Evolutionary conservation across 2,113 vertebrate species (phyloP), one percentile per base, ranked within the genome.

Genomic region (Symphodus melops): DNA sequence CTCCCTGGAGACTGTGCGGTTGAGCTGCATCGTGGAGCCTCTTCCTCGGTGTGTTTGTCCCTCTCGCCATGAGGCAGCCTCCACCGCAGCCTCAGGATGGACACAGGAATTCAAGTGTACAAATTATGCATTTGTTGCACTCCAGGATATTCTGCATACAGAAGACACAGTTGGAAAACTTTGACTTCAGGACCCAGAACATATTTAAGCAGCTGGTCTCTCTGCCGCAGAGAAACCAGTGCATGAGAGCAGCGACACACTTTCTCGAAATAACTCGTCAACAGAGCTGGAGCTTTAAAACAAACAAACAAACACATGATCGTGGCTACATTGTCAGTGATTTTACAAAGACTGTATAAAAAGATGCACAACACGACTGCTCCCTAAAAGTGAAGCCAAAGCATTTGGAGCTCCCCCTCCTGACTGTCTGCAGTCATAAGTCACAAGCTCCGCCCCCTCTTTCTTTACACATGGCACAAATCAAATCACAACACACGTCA

Each of bases 11-110:
- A 73, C 14, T 2, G 55, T 53, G 72, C 9, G 37, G 60, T 46
- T 2, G 23, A 58, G 49, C 55, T 21, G 23, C 58, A 46, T 21
- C 14, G 3, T 49, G 55, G 59, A 62, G 55, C 41, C n/a, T 73
- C 68, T 20, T 41, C 54, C 56, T 51, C 57, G 10, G 54, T 55
- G 25, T 61, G 52, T 33, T 61, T 60, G n/a, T 41, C 42, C 28
- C 59, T 23, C 51, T 37, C 19, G 71, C 81, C 77, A 86, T 87
- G 77, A 73, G 63, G 37, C 53, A 54, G 73, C 74, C 54, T 52
- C 23, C 6, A 77, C 73, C 59, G 20, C 75, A 68, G 51, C 51
- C 57, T 68, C 54, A 44, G 65, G 62, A 51, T 20, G 21, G 37
- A 36, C 76, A 39, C 49, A 37, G 62, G 56, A 75, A 74, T 57